Evolutionary conservation across 2,888 invertebrate species (phyloP).

Genomic region (Nebria salina): DNA sequence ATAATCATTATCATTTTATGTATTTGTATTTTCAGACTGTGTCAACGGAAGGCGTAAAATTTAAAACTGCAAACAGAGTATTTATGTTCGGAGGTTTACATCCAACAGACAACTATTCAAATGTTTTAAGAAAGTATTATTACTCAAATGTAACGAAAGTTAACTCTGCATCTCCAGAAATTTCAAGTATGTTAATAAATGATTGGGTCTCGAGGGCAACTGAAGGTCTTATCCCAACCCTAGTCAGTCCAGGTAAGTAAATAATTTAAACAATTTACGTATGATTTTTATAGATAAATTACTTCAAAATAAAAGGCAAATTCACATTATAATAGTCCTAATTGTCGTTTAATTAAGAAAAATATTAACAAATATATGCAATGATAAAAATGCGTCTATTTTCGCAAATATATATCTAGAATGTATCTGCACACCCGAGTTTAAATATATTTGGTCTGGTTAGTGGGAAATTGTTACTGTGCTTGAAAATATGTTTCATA

Average conservation of each 20-base stretch:
- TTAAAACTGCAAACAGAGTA: conserved; percentile 65
- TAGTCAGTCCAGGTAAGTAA: conserved; percentile 66
- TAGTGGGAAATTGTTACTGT: too few relatives aligned
- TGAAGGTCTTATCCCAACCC: conserved; percentile 65
- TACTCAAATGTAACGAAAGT: conserved; percentile 63
- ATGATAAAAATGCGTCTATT: too few relatives aligned
- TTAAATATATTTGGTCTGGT: too few relatives aligned
- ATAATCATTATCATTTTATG: not conserved
- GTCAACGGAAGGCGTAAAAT: conserved; percentile 5
- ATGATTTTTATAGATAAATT: too few relatives aligned
- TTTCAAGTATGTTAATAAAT: conserved; percentile 66
- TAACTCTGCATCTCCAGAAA: conserved; percentile 64
- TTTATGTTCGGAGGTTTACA: conserved; percentile 63
- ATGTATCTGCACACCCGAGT: too few relatives aligned
- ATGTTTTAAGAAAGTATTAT: conserved; percentile 64
- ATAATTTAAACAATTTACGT: too few relatives aligned
- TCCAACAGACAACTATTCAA: conserved; percentile 62
- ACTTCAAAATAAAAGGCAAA: too few relatives aligned
- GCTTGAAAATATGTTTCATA: too few relatives aligned
- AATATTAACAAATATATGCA: too few relatives aligned
- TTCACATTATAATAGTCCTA: too few relatives aligned
- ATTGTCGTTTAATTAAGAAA: too few relatives aligned
- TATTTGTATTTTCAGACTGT: conserved; percentile 7
- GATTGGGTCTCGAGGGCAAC: conserved; percentile 69
- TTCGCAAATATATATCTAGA: too few relatives aligned